Base-by-base conservation (phyloP, 2,888 invertebrate genomes). In the Pelosia muscerda region DNA sequence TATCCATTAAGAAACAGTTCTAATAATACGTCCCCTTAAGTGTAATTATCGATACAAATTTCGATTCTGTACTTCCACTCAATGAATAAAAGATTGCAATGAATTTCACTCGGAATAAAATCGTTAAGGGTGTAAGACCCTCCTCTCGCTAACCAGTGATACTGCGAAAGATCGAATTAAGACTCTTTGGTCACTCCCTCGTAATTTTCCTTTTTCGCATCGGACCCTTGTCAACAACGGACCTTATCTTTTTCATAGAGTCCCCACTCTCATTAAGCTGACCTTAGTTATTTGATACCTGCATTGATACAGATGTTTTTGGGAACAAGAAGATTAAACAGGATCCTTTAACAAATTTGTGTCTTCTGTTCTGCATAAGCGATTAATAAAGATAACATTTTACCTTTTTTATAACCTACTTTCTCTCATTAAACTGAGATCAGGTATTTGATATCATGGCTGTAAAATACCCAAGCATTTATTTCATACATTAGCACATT, bases 151-250 rank as follows among this genome's bases (percentile, higher is more conserved):
- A 83, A 85, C 86, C 83, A 83, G 81, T 84, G 84, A 87, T 86
- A 87, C 84, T 81, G 77, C 74, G 82, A 77, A 85, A 87, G 85
- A 89, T 90, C 84, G 86, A 90, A 90, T 90, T 89, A 89, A 89
- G 88, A 84, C 81, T 84, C 78, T 75, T 66, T 78, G 88, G 87
- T 87, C 87, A 88, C 88, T 88, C 89, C 89, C 84, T 81, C 82
- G 88, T 88, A 90, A 91, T 92, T 90, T 89, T 88, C 87, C 86
- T 85, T 86, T 54, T 86, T 84, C 86, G 78, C 78, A 77, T 76
- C 73, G 82, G 86, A 91, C 91, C 92, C 92, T 90, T 90, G 90
- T 93, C 90, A 91, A 88, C 88, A 87, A 79, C 78, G 77, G 68
- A 71, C 81, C 86, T 88, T 90, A 89, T 90, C 89, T 88, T 86